Evolutionary conservation across 1,140 invertebrate species (phyloP).

Genomic region (Drosophila asahinai): DNA sequence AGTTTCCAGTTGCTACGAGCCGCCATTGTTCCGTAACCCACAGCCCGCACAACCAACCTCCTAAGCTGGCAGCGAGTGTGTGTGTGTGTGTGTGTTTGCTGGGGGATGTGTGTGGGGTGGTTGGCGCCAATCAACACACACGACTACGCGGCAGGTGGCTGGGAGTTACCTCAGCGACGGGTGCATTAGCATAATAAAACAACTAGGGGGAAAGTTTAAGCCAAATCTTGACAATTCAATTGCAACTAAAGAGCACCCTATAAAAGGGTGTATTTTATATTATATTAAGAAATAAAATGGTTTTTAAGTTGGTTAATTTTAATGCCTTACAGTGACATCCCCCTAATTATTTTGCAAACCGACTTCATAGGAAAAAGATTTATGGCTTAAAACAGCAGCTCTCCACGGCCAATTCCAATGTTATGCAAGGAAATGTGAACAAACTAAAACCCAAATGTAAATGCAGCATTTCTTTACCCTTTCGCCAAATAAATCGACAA

Average conservation of each 20-base stretch:
- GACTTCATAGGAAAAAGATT: no score
- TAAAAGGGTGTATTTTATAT: neutral
- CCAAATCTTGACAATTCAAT: neutral
- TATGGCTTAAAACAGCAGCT: no score
- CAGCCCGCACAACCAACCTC: neutral
- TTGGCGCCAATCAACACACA: conserved; percentile 60
- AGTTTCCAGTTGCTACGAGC: conserved; percentile 57
- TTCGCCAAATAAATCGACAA: neutral
- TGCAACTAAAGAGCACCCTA: conserved; percentile 4
- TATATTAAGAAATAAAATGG: no score
- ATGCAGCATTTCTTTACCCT: neutral
- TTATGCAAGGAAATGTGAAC: no score
- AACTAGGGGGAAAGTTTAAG: conserved; percentile 25
- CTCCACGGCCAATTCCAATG: no score
- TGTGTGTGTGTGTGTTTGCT: conserved; percentile 5
- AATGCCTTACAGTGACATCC: no score
- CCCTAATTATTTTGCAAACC: no score
- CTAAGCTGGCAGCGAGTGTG: neutral
- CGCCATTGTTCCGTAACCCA: conserved; percentile 37
- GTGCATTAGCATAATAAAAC: conserved; percentile 75
- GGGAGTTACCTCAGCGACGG: conserved; percentile 18
- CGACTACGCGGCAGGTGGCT: conserved; percentile 40
- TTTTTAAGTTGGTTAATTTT: no score
- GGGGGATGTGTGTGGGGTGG: conserved; percentile 5
- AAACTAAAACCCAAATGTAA: neutral